Percentiles rank a stretch among this genome's conserved stretches.
These are phyloP conservation scores for Protonibea diacanthus DNA, from an alignment of 2,797 vertebrate genomes.

Conservation along the genomic window DNA sequence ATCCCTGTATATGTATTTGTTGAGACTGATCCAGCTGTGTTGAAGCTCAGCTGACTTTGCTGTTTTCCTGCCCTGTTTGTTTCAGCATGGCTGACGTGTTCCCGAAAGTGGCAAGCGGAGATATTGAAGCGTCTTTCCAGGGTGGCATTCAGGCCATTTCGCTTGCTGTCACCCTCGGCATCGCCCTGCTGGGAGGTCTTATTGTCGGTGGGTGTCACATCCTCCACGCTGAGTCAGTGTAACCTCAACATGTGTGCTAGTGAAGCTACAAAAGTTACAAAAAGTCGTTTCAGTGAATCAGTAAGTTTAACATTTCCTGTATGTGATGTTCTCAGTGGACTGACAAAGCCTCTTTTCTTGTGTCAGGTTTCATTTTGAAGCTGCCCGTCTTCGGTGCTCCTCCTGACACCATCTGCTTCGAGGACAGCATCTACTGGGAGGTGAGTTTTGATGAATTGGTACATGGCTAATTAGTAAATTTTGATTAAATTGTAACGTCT, in stretches of 20 bases:
- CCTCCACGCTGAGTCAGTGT: not conserved
- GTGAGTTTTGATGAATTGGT: conserved; percentile 73
- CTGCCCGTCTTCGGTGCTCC: conserved; percentile 82
- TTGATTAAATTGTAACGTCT: too few relatives aligned
- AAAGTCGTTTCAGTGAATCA: not conserved
- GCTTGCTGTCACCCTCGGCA: conserved; percentile 86
- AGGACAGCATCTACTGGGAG: conserved; percentile 89
- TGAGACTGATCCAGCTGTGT: too few relatives aligned
- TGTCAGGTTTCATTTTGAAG: conserved; percentile 88
- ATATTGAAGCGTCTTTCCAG: conserved; percentile 59
- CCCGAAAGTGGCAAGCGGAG: conserved; percentile 62
- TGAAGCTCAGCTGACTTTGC: not conserved
- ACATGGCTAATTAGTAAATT: not conserved
- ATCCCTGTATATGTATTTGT: not conserved
- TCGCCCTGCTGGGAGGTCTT: conserved; percentile 87
- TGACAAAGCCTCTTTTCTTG: not conserved
- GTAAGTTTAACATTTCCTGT: not conserved
- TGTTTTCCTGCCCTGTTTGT: conserved; percentile 4
- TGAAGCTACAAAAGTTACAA: not conserved
- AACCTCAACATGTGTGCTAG: too few relatives aligned
- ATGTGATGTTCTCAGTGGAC: not conserved
- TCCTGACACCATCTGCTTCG: conserved; percentile 79
- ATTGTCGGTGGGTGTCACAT: conserved; percentile 86
- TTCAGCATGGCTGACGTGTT: conserved; percentile 88
- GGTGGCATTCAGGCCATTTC: conserved; percentile 85